Conservation (phyloP, 2,888 invertebrate species). For the Amiota communis region DNA sequence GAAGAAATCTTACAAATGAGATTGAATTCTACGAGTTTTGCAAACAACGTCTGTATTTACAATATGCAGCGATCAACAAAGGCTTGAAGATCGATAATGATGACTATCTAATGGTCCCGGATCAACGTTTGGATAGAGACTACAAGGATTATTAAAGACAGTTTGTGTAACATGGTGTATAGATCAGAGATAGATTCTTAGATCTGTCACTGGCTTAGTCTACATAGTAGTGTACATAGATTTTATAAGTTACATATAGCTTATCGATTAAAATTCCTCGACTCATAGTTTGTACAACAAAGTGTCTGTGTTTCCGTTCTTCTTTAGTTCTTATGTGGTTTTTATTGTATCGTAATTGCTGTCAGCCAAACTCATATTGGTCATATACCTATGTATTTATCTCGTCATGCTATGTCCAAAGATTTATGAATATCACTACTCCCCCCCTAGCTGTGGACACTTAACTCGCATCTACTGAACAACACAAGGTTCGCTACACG, state of each 20-base stretch:
- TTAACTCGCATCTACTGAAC: slow-evolving; percentile 53
- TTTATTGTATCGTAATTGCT: not conserved
- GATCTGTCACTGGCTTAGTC: not conserved
- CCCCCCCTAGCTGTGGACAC: slow-evolving; percentile 49
- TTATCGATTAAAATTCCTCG: slow-evolving; percentile 18
- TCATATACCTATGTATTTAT: not conserved
- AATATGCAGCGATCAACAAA: slow-evolving; percentile 81
- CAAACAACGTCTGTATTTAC: slow-evolving; percentile 86
- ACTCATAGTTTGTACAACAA: slow-evolving; percentile 15
- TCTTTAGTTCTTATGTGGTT: not conserved
- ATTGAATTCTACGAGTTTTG: slow-evolving; percentile 94
- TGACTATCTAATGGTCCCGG: slow-evolving; percentile 66
- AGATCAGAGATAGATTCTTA: not conserved
- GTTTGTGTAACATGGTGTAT: slow-evolving; percentile 74
- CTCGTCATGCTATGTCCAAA: not conserved
- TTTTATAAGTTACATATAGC: not conserved
- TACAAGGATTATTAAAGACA: slow-evolving; percentile 46
- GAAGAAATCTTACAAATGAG: slow-evolving; percentile 88
- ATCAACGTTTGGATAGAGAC: slow-evolving; percentile 46
- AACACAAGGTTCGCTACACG: slow-evolving; percentile 55
- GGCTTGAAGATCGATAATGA: slow-evolving; percentile 57
- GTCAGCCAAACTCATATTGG: not conserved
- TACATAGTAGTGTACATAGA: not conserved
- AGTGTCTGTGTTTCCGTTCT: not conserved
- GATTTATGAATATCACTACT: not conserved